Conservation (phyloP, 1,140 invertebrate genomes). For the Eulimnadia texana region DNA sequence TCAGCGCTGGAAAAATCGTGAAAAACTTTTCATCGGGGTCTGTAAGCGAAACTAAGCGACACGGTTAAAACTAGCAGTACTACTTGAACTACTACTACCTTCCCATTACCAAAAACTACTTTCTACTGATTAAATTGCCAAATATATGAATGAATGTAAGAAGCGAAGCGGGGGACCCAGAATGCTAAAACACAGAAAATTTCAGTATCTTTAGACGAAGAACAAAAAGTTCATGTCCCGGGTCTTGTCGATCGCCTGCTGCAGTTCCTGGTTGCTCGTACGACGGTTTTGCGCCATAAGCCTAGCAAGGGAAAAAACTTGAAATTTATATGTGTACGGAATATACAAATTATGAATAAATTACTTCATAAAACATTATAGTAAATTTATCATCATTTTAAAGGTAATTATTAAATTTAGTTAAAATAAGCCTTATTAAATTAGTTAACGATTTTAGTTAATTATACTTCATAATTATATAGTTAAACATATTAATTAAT, state of each 20-base stretch:
- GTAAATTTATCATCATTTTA: background rate
- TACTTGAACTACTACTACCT: too few species aligned
- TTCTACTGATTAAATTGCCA: background rate
- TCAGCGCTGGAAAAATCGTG: background rate
- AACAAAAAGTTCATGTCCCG: slow-evolving; percentile 6
- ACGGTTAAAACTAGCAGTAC: too few species aligned
- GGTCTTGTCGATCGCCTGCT: background rate
- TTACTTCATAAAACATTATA: background rate
- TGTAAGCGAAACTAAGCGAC: too few species aligned
- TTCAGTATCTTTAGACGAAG: slow-evolving; percentile 1
- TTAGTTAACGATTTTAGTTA: background rate
- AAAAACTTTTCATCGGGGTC: too few species aligned
- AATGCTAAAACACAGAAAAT: background rate
- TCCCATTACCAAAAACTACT: too few species aligned
- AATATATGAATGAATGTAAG: background rate
- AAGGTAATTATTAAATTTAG: too few species aligned
- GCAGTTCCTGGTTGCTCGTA: background rate
- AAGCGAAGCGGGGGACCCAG: too few species aligned
- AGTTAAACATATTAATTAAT: background rate
- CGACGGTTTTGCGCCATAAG: background rate
- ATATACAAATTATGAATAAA: background rate
- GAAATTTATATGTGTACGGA: background rate
- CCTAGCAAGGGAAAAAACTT: background rate
- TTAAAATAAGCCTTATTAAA: too few species aligned
- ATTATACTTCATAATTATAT: background rate